These are phyloP conservation scores for Orchesella flavescens DNA, from an alignment of 2,888 invertebrate genomes.

Conservation along the genomic window DNA sequence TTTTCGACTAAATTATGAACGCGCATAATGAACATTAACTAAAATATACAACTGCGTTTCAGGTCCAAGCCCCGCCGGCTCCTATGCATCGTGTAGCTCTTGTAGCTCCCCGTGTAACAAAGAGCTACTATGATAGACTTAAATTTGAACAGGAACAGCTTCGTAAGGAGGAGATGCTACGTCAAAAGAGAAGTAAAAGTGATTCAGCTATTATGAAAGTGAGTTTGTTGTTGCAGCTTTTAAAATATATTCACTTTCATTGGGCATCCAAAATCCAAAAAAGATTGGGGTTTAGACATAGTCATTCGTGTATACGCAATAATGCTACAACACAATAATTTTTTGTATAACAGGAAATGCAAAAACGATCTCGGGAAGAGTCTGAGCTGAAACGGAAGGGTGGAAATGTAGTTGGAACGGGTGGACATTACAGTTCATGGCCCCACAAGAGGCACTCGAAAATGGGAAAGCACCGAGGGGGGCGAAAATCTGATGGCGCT, in stretches of 20 bases:
- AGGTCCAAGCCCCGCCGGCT: background rate
- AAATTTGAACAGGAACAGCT: background rate
- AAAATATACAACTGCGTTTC: background rate
- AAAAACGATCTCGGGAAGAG: background rate
- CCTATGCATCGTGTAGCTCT: background rate
- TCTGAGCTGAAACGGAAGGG: background rate
- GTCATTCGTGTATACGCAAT: no score
- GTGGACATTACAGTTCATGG: background rate
- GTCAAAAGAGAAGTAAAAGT: background rate
- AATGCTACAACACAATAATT: no score
- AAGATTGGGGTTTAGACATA: no score
- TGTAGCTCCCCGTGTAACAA: slow-evolving; percentile 12
- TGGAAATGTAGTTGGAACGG: background rate
- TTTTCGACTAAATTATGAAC: no score
- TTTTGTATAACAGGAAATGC: background rate
- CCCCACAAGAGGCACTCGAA: background rate
- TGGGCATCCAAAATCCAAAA: no score
- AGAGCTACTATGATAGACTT: slow-evolving; percentile 35
- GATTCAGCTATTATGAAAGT: slow-evolving; percentile 11
- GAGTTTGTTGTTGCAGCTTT: no score
- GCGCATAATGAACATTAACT: no score
- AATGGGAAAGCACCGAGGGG: background rate
- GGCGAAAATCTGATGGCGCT: background rate
- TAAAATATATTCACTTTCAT: no score
- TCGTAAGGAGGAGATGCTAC: background rate